Evolutionary conservation across 1,140 invertebrate genomes (phyloP).

Genomic region (Lucilia sericata): DNA sequence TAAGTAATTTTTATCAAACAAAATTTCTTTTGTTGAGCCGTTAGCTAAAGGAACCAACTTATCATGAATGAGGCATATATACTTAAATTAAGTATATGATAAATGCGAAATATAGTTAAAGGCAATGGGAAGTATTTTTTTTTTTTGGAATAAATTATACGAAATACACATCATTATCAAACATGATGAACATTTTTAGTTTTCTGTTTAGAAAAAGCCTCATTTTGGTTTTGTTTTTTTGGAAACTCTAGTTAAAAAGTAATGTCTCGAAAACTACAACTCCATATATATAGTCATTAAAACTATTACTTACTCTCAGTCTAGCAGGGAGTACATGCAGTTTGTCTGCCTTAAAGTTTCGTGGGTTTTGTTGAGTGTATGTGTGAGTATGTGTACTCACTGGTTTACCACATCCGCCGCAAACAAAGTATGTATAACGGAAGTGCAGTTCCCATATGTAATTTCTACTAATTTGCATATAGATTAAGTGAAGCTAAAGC

Average conservation of each 20-base stretch:
- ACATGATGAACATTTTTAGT: not conserved
- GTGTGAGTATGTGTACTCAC: not conserved
- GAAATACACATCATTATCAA: not conserved
- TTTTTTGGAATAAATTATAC: too few relatives aligned
- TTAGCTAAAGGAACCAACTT: not conserved
- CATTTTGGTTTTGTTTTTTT: not conserved
- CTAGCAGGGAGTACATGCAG: not conserved
- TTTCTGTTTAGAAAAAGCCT: not conserved
- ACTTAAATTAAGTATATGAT: not conserved
- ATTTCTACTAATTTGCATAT: conserved; percentile 42
- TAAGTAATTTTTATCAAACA: not conserved
- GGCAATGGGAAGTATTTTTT: too few relatives aligned
- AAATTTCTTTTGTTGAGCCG: not conserved
- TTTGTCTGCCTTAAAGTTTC: not conserved
- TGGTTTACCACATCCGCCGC: conserved; percentile 31
- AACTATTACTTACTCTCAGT: too few relatives aligned
- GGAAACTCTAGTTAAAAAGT: not conserved
- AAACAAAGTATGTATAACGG: conserved; percentile 28
- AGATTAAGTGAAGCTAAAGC: conserved; percentile 37
- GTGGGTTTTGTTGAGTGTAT: not conserved
- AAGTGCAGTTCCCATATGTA: conserved; percentile 41
- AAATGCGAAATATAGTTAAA: too few relatives aligned
- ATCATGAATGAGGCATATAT: not conserved
- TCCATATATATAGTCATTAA: too few relatives aligned
- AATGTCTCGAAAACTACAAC: not conserved